Evolutionary conservation across 64 coral and sea anemone genomes (phyloP).

Genomic region (Hydrozoanthus tunicans): DNA sequence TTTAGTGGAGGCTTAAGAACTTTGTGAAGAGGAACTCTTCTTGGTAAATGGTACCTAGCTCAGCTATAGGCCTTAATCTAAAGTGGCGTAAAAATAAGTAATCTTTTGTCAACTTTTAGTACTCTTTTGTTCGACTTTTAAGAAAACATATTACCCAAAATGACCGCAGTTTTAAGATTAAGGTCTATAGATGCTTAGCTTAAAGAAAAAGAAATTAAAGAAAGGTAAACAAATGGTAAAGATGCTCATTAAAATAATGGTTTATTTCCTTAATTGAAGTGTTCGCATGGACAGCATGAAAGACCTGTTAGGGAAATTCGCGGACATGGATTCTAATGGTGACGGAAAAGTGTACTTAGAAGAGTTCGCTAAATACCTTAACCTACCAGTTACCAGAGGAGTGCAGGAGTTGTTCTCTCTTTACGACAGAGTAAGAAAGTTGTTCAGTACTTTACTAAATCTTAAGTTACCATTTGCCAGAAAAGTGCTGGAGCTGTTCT

Average conservation of each 20-base stretch:
- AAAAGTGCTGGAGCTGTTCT: neutral
- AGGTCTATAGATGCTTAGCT: too few relatives aligned
- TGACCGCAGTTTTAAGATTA: too few relatives aligned
- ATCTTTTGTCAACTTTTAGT: too few relatives aligned
- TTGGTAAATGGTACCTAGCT: too few relatives aligned
- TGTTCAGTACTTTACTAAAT: too few relatives aligned
- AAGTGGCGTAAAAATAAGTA: too few relatives aligned
- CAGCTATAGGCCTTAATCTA: too few relatives aligned
- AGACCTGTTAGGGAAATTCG: constrained; percentile 76
- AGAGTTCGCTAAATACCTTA: constrained; percentile 87
- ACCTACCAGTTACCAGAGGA: constrained; percentile 74
- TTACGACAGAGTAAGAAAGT: constrained; percentile 78
- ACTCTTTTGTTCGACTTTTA: too few relatives aligned
- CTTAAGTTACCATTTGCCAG: neutral
- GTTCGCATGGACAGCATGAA: constrained; percentile 91
- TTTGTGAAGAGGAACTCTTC: too few relatives aligned
- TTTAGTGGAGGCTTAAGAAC: too few relatives aligned
- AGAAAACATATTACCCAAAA: too few relatives aligned
- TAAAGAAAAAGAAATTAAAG: too few relatives aligned
- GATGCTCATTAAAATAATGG: neutral
- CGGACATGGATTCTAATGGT: constrained; percentile 81
- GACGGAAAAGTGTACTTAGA: constrained; percentile 85
- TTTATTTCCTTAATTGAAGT: neutral
- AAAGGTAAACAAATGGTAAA: neutral
- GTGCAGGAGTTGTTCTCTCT: constrained; percentile 80